phyloP scores from a whole-genome alignment of 2,888 invertebrate species.

The Drosophila melanosoma region DNA sequence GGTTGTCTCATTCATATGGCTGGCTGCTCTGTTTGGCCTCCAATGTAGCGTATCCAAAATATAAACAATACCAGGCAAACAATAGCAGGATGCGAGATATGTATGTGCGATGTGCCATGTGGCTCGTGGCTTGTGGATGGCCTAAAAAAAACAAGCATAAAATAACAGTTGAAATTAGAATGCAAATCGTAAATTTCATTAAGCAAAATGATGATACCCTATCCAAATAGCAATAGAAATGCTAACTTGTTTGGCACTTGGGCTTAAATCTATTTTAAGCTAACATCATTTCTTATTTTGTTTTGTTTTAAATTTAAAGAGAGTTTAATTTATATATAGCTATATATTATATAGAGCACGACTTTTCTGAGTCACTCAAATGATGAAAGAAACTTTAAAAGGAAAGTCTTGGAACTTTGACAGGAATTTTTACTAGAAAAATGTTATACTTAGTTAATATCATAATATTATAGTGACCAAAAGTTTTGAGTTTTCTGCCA shows the following conservation, averaged over 20 bases:
- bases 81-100: constrained; percentile 26
- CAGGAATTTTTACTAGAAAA: neutral
- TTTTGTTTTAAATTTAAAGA: neutral
- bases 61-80: constrained; percentile 36
- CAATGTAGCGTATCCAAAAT: constrained; percentile 12
- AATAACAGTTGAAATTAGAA: constrained; percentile 34
- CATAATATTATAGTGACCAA: neutral
- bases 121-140: constrained; percentile 13
- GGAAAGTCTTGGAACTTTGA: neutral
- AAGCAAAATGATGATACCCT: constrained; percentile 24
- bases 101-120: neutral
- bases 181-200: constrained; percentile 29
- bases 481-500: neutral
- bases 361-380: neutral
- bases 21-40: constrained; percentile 5
- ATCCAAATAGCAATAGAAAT: neutral
- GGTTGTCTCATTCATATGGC: constrained; percentile 6
- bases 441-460: neutral
- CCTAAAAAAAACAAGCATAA: constrained; percentile 31
- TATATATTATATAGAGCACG: no score
- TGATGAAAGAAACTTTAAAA: neutral
- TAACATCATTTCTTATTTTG: neutral
- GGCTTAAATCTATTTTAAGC: neutral
- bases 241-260: neutral
- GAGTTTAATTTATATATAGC: neutral